Base-by-base conservation (phyloP, 53 echinoderm and acorn worm genomes). In the Holothuria scabra region DNA sequence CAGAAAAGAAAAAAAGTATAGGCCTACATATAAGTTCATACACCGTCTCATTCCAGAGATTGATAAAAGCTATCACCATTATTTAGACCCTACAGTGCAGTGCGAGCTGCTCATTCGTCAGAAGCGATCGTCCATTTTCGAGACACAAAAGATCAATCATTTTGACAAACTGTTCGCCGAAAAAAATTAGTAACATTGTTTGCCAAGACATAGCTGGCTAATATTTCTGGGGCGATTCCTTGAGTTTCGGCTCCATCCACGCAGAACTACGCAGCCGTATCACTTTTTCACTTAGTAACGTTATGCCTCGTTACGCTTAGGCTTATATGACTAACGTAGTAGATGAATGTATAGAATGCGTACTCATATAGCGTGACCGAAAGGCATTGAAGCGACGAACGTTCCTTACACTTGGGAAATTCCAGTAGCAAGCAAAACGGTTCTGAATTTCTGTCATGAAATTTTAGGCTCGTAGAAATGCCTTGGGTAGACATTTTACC, bases 241-340 rank as follows among this genome's bases (percentile, higher is more conserved):
- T 18, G 52, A 52, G 52, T 52, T 52, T 52, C 52, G 52, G 52
- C 52, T 52, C 48, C 72, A 72, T 19, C 46, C 44, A 49, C 44
- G 72, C 48, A 72, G 72, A 72, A 72, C 72, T 44, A 49, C 46
- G 37, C n/a, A 46, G 19, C 23, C 46, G 46, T 72, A 72, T 72
- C 72, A 72, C 72, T 48, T 72, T 44, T 72, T 72, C 72, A 72
- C 72, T 72, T 72, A 72, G 72, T 72, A 34, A 44, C 72, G 72
- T 72, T 72, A 22, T 72, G 72, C 72, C 72, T 72, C 72, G 72
- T 72, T 72, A 72, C 72, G 72, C 72, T 48, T 72, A 72, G 48
- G 72, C 72, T 72, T 72, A 72, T 44, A 26, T 48, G 52, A 52
- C 52, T 52, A 52, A 52, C 52, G 18, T 52, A 16, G 52, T 52